Conservation (phyloP, 2,888 invertebrate species). For the Pycnomerus fuliginosus region DNA sequence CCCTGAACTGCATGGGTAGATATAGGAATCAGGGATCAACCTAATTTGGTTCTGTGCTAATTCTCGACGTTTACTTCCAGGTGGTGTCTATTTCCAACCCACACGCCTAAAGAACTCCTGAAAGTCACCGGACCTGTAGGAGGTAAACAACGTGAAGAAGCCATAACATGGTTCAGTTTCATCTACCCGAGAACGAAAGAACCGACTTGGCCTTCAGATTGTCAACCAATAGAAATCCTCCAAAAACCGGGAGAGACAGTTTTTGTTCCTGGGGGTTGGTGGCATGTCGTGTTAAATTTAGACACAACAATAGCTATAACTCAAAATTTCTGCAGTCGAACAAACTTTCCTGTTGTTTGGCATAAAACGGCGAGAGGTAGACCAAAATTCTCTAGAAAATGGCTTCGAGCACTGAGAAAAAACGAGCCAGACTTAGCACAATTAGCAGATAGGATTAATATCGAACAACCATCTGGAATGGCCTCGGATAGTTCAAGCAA, state of each 20-base stretch:
- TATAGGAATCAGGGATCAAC: too few relatives aligned
- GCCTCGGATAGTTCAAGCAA: constrained; percentile 94
- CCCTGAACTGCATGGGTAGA: neutral
- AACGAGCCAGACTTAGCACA: constrained; percentile 77
- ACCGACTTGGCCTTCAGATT: constrained; percentile 88
- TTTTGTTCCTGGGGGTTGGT: constrained; percentile 99
- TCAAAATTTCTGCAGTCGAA: constrained; percentile 94
- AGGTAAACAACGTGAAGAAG: constrained; percentile 98
- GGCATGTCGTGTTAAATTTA: constrained; percentile 98
- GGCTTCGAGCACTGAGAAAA: constrained; percentile 64
- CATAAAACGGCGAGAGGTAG: constrained; percentile 94
- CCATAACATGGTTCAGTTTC: constrained; percentile 95
- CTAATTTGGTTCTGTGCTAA: too few relatives aligned
- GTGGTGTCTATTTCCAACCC: constrained; percentile 98
- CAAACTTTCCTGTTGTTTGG: constrained; percentile 98
- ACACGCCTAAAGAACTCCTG: constrained; percentile 93
- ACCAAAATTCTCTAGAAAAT: constrained; percentile 93
- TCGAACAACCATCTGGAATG: constrained; percentile 83
- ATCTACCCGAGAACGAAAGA: constrained; percentile 92
- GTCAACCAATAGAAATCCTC: constrained; percentile 88
- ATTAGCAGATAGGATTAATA: constrained; percentile 80
- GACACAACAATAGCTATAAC: constrained; percentile 97
- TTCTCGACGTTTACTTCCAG: constrained; percentile 46
- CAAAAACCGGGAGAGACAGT: constrained; percentile 97
- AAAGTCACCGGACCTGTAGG: constrained; percentile 87